Evolutionary conservation across 2,888 invertebrate species (phyloP).

Genomic region (Leptarthrus brevirostris): DNA sequence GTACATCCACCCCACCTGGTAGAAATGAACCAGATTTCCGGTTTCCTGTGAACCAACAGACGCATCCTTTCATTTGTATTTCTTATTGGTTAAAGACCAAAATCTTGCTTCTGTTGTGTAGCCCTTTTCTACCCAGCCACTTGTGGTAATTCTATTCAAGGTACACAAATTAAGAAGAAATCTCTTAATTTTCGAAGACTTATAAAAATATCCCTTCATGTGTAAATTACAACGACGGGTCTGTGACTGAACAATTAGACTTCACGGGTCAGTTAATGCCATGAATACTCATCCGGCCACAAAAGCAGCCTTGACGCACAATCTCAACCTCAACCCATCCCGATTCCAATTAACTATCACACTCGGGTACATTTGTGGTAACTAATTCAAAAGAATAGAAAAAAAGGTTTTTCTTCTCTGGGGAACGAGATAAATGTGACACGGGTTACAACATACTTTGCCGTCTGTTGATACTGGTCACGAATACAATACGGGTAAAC

Average conservation of each 20-base stretch:
- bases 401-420: background rate
- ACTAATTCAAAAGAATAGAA: background rate
- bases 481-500: background rate
- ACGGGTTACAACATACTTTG: background rate
- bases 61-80: too few species aligned
- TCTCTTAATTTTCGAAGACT: too few species aligned
- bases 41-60: too few species aligned
- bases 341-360: constrained; percentile 26
- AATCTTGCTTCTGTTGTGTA: too few species aligned
- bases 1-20: too few species aligned
- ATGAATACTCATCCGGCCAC: constrained; percentile 29
- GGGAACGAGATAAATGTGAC: background rate
- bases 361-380: constrained; percentile 29
- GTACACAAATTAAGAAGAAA: too few species aligned
- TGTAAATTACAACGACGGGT: constrained; percentile 17
- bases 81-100: too few species aligned
- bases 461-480: background rate
- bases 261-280: constrained; percentile 8
- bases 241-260: constrained; percentile 19
- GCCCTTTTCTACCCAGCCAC: too few species aligned
- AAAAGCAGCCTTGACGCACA: too few species aligned
- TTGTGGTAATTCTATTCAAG: too few species aligned
- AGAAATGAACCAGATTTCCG: too few species aligned
- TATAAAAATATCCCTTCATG: background rate
- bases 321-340: constrained; percentile 15